Percentiles rank a stretch among this genome's conserved stretches.
These are phyloP conservation scores for Prionailurus bengalensis DNA, from an alignment of 2,113 vertebrate species.

Conservation along the genomic window DNA sequence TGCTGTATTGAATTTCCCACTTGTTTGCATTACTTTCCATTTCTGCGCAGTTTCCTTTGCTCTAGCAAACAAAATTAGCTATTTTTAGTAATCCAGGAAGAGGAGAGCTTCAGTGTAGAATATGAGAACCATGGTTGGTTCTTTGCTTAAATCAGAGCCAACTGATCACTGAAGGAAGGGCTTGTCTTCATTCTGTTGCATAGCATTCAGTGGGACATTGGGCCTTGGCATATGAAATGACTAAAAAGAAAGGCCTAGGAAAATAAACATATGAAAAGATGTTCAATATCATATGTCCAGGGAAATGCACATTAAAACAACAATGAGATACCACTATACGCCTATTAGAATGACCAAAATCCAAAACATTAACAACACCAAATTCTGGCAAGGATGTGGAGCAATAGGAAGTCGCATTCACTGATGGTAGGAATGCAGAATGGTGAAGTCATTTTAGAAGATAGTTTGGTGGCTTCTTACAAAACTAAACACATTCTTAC, in stretches of 20 bases:
- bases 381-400: background rate
- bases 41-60: background rate
- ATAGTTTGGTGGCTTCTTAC: background rate
- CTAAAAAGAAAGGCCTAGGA: background rate
- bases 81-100: background rate
- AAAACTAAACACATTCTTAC: background rate
- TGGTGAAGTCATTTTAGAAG: background rate
- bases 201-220: background rate
- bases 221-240: background rate
- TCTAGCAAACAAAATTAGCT: background rate
- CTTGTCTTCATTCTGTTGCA: constrained; percentile 25
- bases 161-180: background rate
- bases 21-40: background rate
- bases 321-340: background rate
- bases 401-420: background rate
- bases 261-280: background rate
- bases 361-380: background rate
- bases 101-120: background rate
- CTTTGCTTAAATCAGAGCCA: background rate
- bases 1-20: background rate
- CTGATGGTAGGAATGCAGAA: background rate
- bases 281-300: background rate
- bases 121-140: background rate
- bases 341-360: background rate
- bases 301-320: background rate